These are phyloP conservation scores for Acipenser ruthenus DNA, from an alignment of 2,797 vertebrate genomes.

Conservation along the genomic window DNA sequence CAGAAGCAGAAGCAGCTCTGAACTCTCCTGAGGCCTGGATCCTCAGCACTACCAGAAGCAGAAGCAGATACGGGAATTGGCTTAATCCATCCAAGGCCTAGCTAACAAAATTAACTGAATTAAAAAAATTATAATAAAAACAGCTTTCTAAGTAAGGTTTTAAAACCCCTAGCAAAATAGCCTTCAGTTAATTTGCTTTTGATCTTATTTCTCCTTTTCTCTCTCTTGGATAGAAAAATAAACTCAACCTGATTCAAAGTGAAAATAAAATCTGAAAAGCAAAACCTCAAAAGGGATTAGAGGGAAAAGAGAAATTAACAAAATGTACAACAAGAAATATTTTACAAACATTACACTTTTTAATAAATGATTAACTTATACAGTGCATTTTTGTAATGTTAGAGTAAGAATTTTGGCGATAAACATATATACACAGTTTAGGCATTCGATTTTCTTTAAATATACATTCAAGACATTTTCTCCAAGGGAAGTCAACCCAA, in stretches of 20 bases:
- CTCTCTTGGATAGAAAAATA: background rate
- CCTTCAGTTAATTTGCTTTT: background rate
- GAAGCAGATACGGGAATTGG: too few relatives aligned
- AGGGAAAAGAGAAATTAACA: slow-evolving; percentile 1
- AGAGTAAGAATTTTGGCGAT: slow-evolving; percentile 6
- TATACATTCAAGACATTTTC: slow-evolving; percentile 13
- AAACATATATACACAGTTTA: slow-evolving; percentile 3
- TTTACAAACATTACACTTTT: slow-evolving; percentile 3
- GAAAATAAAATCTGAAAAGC: background rate
- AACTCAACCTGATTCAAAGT: background rate
- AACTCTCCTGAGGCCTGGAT: too few relatives aligned
- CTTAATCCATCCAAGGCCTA: too few relatives aligned
- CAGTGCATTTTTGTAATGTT: slow-evolving; percentile 4
- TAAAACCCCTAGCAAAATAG: too few relatives aligned
- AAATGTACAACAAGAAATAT: slow-evolving; percentile 1
- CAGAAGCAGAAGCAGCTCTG: too few relatives aligned
- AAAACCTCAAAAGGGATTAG: background rate
- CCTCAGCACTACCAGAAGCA: too few relatives aligned
- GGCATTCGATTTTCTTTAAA: slow-evolving; percentile 4
- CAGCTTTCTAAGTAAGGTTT: too few relatives aligned
- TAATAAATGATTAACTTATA: slow-evolving; percentile 9
- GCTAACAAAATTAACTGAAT: too few relatives aligned
- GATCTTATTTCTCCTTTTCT: background rate
- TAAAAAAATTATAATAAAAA: too few relatives aligned
- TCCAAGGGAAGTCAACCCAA: background rate